Percentiles rank a stretch among this genome's conserved stretches.
phyloP scores from a whole-genome alignment of 2,888 invertebrate species.

The Drosophila nigricruria region DNA sequence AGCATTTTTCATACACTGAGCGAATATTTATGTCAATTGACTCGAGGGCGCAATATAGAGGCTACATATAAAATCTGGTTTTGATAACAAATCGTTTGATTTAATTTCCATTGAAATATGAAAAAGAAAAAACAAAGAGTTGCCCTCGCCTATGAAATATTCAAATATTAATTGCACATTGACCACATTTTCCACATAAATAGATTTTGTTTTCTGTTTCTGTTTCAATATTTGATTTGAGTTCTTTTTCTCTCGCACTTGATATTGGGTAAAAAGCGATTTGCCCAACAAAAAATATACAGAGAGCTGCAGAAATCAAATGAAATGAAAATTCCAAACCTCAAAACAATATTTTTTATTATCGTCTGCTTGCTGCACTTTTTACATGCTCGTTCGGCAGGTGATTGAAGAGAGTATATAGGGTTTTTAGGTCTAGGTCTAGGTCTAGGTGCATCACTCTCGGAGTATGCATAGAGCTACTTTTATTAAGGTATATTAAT shows the following conservation, averaged over 20 bases:
- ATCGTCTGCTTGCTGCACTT: neutral
- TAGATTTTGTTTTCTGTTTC: constrained; percentile 13
- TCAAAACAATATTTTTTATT: constrained; percentile 50
- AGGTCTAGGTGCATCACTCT: neutral
- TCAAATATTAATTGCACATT: constrained; percentile 52
- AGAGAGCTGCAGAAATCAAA: constrained; percentile 36
- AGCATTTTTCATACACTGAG: constrained; percentile 10
- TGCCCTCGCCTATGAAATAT: constrained; percentile 21
- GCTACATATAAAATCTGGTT: neutral
- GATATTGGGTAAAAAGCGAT: constrained; percentile 4
- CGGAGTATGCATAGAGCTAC: neutral
- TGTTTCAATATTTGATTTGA: constrained; percentile 13
- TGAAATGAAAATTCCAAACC: constrained; percentile 40
- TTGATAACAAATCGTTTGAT: constrained; percentile 19
- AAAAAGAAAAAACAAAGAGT: neutral
- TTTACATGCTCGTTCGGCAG: neutral
- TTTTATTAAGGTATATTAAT: no score
- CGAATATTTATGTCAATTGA: constrained; percentile 24
- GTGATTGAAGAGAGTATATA: neutral
- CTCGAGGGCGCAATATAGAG: neutral
- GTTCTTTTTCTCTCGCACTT: constrained; percentile 12
- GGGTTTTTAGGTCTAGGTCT: no score
- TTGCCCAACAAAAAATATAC: constrained; percentile 14
- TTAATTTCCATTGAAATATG: constrained; percentile 16
- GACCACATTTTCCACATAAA: constrained; percentile 65